A percentile compares a stretch with the other conserved stretches of the same genome.
Evolutionary conservation across 2,888 invertebrate species (phyloP).

Genomic region (Reticulitermes lucifugus): DNA sequence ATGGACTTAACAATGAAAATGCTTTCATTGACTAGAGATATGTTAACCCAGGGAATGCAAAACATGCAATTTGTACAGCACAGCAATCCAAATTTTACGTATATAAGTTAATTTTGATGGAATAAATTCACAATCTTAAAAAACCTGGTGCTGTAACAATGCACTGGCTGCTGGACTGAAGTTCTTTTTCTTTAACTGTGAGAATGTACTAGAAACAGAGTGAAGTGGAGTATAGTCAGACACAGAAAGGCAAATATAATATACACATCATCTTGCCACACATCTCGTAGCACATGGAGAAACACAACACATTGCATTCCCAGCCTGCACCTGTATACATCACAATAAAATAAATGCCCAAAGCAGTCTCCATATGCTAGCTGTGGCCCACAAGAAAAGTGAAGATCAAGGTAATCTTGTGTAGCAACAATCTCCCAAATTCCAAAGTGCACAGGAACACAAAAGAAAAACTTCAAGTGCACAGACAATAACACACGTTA

Average conservation of each 20-base stretch:
- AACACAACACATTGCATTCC: constrained; percentile 33
- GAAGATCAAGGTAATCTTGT: background rate
- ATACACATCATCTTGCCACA: background rate
- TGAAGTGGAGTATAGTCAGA: background rate
- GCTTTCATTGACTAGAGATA: constrained; percentile 52
- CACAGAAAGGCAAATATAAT: background rate
- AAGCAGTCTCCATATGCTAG: background rate
- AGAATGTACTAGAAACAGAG: constrained; percentile 8
- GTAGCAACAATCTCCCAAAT: background rate
- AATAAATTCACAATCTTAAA: background rate
- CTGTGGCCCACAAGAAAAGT: background rate
- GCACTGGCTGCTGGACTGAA: constrained; percentile 21
- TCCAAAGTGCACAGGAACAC: background rate
- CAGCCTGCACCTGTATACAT: constrained; percentile 24
- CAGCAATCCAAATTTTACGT: background rate
- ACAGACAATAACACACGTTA: background rate
- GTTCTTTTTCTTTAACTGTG: background rate
- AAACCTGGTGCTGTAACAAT: background rate
- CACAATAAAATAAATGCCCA: constrained; percentile 24
- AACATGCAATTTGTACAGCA: background rate
- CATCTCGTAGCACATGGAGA: background rate
- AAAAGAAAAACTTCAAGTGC: background rate
- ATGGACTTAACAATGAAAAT: constrained; percentile 51
- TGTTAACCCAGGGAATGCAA: constrained; percentile 37
- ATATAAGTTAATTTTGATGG: background rate